phyloP scores from a whole-genome alignment of 2,113 vertebrate species.

The Eclectus roratus region DNA sequence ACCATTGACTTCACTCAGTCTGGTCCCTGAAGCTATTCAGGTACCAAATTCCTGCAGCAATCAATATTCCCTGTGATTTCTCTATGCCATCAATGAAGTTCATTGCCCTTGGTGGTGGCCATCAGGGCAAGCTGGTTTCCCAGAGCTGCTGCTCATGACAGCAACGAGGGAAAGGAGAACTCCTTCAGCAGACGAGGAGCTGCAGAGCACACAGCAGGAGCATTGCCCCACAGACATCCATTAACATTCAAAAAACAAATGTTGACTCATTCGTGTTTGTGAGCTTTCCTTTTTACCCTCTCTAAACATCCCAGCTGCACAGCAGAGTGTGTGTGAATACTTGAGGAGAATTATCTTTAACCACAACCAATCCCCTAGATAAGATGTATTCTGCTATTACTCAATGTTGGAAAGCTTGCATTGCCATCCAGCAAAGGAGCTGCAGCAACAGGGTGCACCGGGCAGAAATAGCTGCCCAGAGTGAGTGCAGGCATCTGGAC shows the following conservation, averaged over 20 bases:
- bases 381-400: neutral
- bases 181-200: neutral
- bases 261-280: neutral
- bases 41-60: neutral
- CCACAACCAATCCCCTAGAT: neutral
- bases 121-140: neutral
- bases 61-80: neutral
- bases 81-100: neutral
- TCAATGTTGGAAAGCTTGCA: neutral
- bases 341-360: slow-evolving; percentile 10
- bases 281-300: slow-evolving; percentile 39
- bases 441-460: accelerated
- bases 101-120: accelerated
- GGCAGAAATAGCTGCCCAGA: neutral
- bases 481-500: neutral
- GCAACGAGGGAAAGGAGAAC: neutral
- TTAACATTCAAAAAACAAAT: slow-evolving; percentile 38
- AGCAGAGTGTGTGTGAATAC: neutral
- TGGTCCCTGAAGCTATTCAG: neutral
- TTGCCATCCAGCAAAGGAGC: neutral
- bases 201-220: neutral
- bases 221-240: neutral
- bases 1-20: neutral
- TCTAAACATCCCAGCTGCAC: slow-evolving; percentile 39
- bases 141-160: neutral